Evolutionary conservation across 2,888 invertebrate species (phyloP), one percentile per base, ranked within the genome.

Genomic region (Leptothorax acervorum): DNA sequence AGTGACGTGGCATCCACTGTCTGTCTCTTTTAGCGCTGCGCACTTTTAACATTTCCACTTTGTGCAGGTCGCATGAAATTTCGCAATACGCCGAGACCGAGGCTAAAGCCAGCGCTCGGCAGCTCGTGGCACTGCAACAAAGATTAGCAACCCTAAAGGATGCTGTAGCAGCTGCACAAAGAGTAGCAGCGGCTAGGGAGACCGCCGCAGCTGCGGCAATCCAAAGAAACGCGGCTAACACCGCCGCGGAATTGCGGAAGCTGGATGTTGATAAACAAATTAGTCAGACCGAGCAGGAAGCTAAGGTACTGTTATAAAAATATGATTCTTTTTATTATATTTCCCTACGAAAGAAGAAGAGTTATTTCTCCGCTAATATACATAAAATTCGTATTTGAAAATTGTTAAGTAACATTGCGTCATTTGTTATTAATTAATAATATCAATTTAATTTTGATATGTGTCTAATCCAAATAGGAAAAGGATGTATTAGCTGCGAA

Each of bases 201-300:
- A 96, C 97, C 0, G 97, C 97, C 11, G 97, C 97, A 0, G 97
- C 97, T 0, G 96, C 96, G 9, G 96, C 97, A 0, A 96, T 97
- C 85, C 97, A 97, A 84, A 96, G 96, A 57, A 96, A 96, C 23
- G 97, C 97, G 0, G 96, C 96, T 86, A 96, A 96, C 71, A 97
- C 97, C 78, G 97, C 97, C 0, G 96, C 96, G 2, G 96, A 97
- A 91, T 96, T 97, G 73, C 96, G 97, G 88, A 96, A 96, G 91
- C 95, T 94, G 83, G 95, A 95, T 68, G 95, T 94, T 11, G 95
- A 95, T 82, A 94, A 93, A 84, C 94, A 95, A 85, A 94, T 95
- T 63, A 92, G 86, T 71, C 93, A 93, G 82, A 94, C 92, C 84
- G 95, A 94, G 66, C 91, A 92, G 62, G 95, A 95, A 79, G 95